phyloP scores from a whole-genome alignment of 2,888 invertebrate species.

The Limnephilus marmoratus region DNA sequence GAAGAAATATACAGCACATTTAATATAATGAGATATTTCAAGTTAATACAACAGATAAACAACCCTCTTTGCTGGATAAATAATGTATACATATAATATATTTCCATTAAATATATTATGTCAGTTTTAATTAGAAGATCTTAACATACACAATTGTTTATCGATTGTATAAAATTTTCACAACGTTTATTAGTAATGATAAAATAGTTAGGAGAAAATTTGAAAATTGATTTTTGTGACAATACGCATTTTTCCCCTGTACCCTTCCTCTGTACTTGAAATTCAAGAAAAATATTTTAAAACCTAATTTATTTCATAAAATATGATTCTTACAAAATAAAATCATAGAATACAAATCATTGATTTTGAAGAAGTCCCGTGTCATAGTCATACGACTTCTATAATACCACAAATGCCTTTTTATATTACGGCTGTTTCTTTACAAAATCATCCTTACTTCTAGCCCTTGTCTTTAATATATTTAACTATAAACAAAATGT shows the following conservation, averaged over 20 bases:
- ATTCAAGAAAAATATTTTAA: not conserved
- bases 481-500: slow-evolving; percentile 35
- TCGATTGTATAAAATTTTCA: too few species aligned
- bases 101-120: too few species aligned
- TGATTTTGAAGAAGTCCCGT: slow-evolving; percentile 16
- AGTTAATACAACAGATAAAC: too few species aligned
- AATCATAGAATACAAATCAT: not conserved
- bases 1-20: too few species aligned
- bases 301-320: slow-evolving; percentile 22
- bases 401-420: slow-evolving; percentile 16
- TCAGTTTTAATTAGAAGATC: too few species aligned
- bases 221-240: not conserved
- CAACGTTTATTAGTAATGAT: too few species aligned
- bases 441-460: slow-evolving; percentile 14
- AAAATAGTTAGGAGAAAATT: too few species aligned
- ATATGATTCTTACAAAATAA: slow-evolving; percentile 3
- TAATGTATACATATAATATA: too few species aligned
- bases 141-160: too few species aligned
- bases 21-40: too few species aligned
- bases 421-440: slow-evolving; percentile 7
- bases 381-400: not conserved
- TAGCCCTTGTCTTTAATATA: slow-evolving; percentile 13
- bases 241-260: not conserved
- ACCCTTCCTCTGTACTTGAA: not conserved
- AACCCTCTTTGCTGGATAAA: too few species aligned